Evolutionary conservation across 1,140 invertebrate genomes (phyloP), one percentile per base, ranked within the genome.

Genomic region (Matsumurasca onukii): DNA sequence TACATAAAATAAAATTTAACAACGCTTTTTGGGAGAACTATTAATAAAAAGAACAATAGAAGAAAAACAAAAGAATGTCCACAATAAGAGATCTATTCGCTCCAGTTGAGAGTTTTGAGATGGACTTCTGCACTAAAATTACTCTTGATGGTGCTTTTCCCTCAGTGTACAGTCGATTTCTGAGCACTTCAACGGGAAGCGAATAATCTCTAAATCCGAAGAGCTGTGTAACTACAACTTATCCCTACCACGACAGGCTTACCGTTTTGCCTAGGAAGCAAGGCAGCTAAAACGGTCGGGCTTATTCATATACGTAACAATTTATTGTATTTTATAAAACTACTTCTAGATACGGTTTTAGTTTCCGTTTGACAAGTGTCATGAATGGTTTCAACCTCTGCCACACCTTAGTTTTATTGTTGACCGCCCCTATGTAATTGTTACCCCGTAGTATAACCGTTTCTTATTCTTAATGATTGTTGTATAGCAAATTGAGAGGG

Each of bases 401-500:
- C 62, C 57, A 69, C 45, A 68, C 52, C 65, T 72, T 70, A 69
- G 71, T 72, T 72, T 69, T 67, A 70, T 72, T 70, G 71, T 72
- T 70, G 55, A 70, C 69, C 62, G 70, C 62, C 70, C 71, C 73
- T 68, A 73, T 73, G 74, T 75, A 73, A 75, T 75, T 74, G 74
- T 75, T 75, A 67, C 71, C 74, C 67, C 69, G 69, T 75, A 75
- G 74, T 74, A 71, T 75, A 73, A 74, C 71, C 73, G 72, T 74
- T 74, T 75, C 74, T 73, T 72, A 72, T 70, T 70, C 67, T 70
- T 73, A 70, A 73, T 75, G 74, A 71, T 74, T 75, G 74, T 75
- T 75, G 74, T 75, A 74, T 73, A 73, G 72, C 72, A 59, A 73
- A 72, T 73, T 71, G 48, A 67, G 70, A 68, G 70, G 72, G 72